These are phyloP conservation scores for Agapornis roseicollis DNA, from an alignment of 2,113 vertebrate species.

Conservation along the genomic window DNA sequence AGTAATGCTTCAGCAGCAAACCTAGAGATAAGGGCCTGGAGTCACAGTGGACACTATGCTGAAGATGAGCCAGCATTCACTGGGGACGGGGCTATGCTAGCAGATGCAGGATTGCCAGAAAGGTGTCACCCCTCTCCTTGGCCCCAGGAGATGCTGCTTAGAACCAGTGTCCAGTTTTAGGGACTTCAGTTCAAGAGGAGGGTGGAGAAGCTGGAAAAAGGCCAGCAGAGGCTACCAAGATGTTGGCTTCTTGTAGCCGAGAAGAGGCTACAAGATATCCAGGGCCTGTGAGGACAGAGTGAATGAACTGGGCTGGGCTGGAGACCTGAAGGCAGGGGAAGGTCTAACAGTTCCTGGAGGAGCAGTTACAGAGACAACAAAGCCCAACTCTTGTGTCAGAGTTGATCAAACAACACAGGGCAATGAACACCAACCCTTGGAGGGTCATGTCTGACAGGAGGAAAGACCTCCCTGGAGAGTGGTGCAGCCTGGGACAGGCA, in stretches of 20 bases:
- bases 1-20: background rate
- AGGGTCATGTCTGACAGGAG: background rate
- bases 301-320: background rate
- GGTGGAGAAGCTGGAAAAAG: background rate
- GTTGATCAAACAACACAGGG: background rate
- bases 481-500: background rate
- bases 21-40: background rate
- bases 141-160: background rate
- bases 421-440: fast-evolving
- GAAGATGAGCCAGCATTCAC: background rate
- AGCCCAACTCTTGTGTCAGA: background rate
- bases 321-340: background rate
- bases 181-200: background rate
- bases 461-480: background rate
- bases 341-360: background rate
- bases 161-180: background rate
- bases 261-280: background rate
- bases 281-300: background rate
- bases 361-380: background rate
- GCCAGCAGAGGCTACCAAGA: background rate
- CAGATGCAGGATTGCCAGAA: background rate
- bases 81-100: background rate
- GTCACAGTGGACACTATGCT: background rate
- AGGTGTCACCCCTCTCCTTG: background rate
- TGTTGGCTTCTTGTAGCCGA: background rate